Percentiles rank a stretch among this genome's conserved stretches.
Evolutionary conservation across 1,140 invertebrate species (phyloP).

Genomic region (Ostrea denselamellosa): DNA sequence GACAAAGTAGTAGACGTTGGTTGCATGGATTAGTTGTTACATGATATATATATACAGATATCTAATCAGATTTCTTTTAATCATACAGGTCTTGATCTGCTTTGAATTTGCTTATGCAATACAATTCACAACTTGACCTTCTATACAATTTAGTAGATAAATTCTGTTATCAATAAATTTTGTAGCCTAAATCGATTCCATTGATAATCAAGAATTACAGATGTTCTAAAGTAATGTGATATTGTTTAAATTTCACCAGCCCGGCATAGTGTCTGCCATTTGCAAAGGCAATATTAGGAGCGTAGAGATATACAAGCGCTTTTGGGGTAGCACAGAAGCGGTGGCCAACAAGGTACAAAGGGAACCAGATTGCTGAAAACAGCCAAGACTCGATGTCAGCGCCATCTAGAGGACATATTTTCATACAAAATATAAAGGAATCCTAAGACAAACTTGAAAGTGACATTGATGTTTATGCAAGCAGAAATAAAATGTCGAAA

Average conservation of each 20-base stretch:
- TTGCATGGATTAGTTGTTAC: neutral
- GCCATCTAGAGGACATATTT: conserved; percentile 14
- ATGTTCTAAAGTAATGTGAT: conserved; percentile 31
- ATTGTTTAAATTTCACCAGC: conserved; percentile 48
- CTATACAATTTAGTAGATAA: neutral
- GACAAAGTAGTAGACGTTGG: neutral
- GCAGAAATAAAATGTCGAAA: no score
- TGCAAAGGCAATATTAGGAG: conserved; percentile 46
- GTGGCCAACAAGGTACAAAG: conserved; percentile 54
- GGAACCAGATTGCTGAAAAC: neutral
- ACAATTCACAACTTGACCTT: neutral
- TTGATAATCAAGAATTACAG: neutral
- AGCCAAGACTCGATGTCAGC: conserved; percentile 2
- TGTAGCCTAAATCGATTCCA: neutral
- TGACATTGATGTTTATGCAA: neutral
- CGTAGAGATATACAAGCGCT: conserved; percentile 53
- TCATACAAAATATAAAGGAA: neutral
- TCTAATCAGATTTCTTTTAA: neutral
- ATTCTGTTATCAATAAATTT: neutral
- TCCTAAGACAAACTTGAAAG: neutral
- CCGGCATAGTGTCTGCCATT: conserved; percentile 53
- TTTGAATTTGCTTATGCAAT: neutral
- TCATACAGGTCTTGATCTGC: neutral
- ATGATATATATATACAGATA: no score
- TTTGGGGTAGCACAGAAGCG: conserved; percentile 59